Base-by-base conservation (phyloP, 53 echinoderm and acorn worm species). In the Henricia sp. region DNA sequence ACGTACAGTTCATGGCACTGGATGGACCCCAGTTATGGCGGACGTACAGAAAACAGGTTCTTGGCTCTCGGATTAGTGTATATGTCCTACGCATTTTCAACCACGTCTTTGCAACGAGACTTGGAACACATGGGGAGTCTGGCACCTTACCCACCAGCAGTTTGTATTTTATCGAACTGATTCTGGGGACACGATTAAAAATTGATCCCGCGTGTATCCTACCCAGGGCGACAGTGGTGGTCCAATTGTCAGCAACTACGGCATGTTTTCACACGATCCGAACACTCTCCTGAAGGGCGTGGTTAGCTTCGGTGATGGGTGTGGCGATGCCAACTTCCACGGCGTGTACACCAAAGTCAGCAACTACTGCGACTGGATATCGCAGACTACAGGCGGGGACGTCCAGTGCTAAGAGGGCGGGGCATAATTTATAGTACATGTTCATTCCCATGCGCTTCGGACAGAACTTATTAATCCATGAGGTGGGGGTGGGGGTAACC, bases 201-300 rank as follows among this genome's bases (percentile, higher is more conserved):
- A 3, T 53, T 53, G 53, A 21, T 53, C 9, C 53, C 16, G 6
- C 3, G 53, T 17, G 21, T 17, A 53, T 21, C 25, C 58, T 9
- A 4, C 4, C 23, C 28, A 58, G 58, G 58, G 58, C 29, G 58
- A 58, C 58, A 58, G 58, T 30, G 58, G 58, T 25, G 58, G 58
- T 30, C 58, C 58, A 23, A 58, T 58, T 13, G 58, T 58, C 58
- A 58, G 58, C 13, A 21, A 21, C 69, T 41, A 68, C 25, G 68
- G 42, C 1, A 8, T 2, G 2, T 23, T 23, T 32, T 6, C 8
- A 20, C 39, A 68, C 67, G 8, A 4, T 10, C 4, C 39, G 20
- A 13, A 27, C 13, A 40, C 69, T 13, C 34, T 17, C 11, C 69
- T 68, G 40, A 13, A 10, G 23, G 69, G 69, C 28, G 11, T 68